Conservation (phyloP, 2,113 vertebrate genomes). For the Spilogale gracilis region DNA sequence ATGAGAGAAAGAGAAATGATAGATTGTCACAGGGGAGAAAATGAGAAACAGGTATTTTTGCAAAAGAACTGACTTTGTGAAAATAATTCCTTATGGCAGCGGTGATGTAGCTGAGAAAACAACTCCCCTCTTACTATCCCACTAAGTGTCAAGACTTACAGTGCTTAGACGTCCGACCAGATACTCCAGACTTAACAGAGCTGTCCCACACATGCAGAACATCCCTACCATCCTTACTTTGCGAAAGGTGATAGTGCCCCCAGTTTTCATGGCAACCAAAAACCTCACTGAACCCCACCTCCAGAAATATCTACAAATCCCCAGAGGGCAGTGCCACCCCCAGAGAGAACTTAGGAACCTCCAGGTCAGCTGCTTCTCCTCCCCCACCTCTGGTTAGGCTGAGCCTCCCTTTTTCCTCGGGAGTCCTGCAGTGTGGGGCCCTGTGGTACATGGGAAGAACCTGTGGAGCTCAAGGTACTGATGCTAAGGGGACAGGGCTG, state of each 20-base stretch:
- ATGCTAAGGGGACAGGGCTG: background rate
- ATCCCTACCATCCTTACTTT: background rate
- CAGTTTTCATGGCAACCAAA: background rate
- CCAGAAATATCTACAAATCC: constrained; percentile 3
- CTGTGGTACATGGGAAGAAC: background rate
- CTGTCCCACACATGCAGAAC: background rate
- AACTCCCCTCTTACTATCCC: background rate
- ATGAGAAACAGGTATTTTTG: background rate
- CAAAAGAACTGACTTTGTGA: background rate
- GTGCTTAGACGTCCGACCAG: background rate
- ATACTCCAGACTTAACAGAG: background rate
- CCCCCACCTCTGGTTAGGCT: background rate
- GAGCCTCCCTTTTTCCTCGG: background rate
- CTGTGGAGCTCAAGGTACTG: background rate
- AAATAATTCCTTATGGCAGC: background rate
- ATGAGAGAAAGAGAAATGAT: background rate
- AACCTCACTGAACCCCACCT: background rate
- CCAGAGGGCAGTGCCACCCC: background rate
- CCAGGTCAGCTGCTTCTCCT: background rate
- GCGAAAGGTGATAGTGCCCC: background rate
- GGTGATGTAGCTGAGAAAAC: background rate
- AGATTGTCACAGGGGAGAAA: constrained; percentile 16
- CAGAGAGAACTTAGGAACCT: background rate
- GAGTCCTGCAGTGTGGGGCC: background rate
- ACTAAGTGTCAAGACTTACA: background rate